Base-by-base conservation (phyloP, 2,888 invertebrate species). In the Zygothrica quintamaculata region DNA sequence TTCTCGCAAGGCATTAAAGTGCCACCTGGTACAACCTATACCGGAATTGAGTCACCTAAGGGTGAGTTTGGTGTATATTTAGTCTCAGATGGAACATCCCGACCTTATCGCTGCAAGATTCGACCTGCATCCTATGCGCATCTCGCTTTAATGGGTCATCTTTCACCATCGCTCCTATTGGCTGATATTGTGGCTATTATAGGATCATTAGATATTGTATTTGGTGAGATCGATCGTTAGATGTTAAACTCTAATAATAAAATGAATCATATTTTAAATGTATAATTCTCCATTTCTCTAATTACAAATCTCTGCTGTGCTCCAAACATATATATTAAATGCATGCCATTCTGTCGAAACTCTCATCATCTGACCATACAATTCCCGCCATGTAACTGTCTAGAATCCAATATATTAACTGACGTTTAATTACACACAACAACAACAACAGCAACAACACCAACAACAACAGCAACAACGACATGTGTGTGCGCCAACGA, bases 51-150 rank as follows among this genome's bases (percentile, higher is more conserved):
- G 90, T 94, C 94, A 55, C 97, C 97, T 0, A 98, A 97, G 92
- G 95, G 94, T 36, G 97, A 98, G 91, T 93, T 97, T 89, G 97
- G 96, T 1, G 92, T 98, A 1, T 97, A 96, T 89, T 92, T 98
- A 84, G 95, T 97, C 1, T 94, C 97, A 0, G 96, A 98, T 90
- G 97, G 98, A 3, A 93, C 94, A 1, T 94, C 94, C 7, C 94
- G 93, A 69, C 97, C 97, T 0, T 94, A 94, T 84, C 93, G 97
- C 42, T 93, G 93, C 64, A 92, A 93, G 73, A 89, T 94, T 43
- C 92, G 93, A 43, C 90, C 94, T 0, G 92, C 93, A 7, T 93
- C 93, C 8, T 93, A 92, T 82, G 91, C 93, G 5, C 94, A 94
- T 89, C 90, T 94, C 82, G 93, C 95, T 39, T 94, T 93, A 1